Evolutionary conservation across 2,888 invertebrate genomes (phyloP).

Genomic region (Polydrusus tereticollis): DNA sequence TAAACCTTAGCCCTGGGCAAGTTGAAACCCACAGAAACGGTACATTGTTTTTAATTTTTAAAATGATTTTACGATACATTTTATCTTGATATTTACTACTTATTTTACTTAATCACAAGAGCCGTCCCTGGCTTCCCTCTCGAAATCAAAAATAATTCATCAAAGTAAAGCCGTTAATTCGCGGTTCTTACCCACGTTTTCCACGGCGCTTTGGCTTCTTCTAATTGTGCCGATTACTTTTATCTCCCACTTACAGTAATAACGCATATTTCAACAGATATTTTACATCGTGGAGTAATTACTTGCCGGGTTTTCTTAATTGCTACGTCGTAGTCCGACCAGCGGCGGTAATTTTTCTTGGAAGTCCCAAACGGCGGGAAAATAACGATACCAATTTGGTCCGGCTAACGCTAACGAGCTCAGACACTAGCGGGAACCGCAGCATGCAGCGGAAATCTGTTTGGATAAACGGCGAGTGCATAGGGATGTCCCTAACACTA

Average conservation of each 20-base stretch:
- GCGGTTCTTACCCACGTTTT: slow-evolving; percentile 5
- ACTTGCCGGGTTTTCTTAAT: slow-evolving; percentile 41
- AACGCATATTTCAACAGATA: slow-evolving; percentile 30
- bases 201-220: not conserved
- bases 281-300: slow-evolving; percentile 29
- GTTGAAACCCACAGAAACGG: too few relatives aligned
- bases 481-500: too few relatives aligned
- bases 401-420: slow-evolving; percentile 57
- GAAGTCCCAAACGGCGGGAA: slow-evolving; percentile 33
- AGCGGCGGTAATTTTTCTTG: slow-evolving; percentile 30
- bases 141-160: slow-evolving; percentile 3
- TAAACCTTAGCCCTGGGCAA: too few relatives aligned
- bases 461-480: slow-evolving; percentile 47
- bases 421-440: slow-evolving; percentile 55
- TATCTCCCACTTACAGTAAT: slow-evolving; percentile 24
- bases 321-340: slow-evolving; percentile 31
- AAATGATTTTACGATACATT: too few relatives aligned
- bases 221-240: slow-evolving; percentile 22
- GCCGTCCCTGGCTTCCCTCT: not conserved
- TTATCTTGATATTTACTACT: too few relatives aligned
- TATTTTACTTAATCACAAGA: too few relatives aligned
- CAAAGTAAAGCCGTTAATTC: not conserved
- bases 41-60: too few relatives aligned
- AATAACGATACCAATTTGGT: slow-evolving; percentile 58
- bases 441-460: slow-evolving; percentile 53